Conservation (phyloP, 2,888 invertebrate genomes). For the Agrotis clavis region DNA sequence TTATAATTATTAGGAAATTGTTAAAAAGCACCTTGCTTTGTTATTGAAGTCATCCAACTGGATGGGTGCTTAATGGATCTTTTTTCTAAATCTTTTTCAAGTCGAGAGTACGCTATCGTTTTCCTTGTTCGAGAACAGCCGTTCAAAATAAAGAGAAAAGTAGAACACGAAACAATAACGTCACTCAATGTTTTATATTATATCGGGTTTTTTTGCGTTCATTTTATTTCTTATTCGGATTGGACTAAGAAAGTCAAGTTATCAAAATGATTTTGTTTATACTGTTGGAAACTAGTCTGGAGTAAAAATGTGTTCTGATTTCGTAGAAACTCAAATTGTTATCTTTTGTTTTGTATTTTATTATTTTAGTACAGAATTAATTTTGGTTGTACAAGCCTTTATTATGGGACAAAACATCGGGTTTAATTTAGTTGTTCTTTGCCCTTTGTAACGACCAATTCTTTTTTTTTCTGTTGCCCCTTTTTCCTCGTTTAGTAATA, state of each 20-base stretch:
- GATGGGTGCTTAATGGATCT: conserved; percentile 73
- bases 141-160: conserved; percentile 60
- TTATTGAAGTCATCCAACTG: conserved; percentile 72
- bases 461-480: conserved; percentile 46
- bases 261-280: conserved; percentile 45
- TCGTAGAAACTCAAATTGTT: conserved; percentile 13
- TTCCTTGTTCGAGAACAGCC: conserved; percentile 63
- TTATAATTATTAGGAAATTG: conserved; percentile 89
- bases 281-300: conserved; percentile 25
- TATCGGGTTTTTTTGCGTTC: conserved; percentile 50
- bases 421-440: conserved; percentile 11
- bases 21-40: conserved; percentile 79
- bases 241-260: conserved; percentile 50
- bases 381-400: conserved; percentile 24
- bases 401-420: neutral
- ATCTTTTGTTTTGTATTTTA: conserved; percentile 13
- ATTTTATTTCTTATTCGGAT: conserved; percentile 60
- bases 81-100: conserved; percentile 70
- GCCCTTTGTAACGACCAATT: conserved; percentile 5
- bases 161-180: conserved; percentile 64
- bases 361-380: conserved; percentile 31
- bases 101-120: conserved; percentile 65
- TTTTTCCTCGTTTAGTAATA: conserved; percentile 67
- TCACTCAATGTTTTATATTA: conserved; percentile 62
- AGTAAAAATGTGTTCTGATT: conserved; percentile 33